A percentile compares a stretch with the other conserved stretches of the same genome.
These are phyloP conservation scores for Dipodomys merriami DNA, from an alignment of 2,113 vertebrate genomes.

Conservation along the genomic window DNA sequence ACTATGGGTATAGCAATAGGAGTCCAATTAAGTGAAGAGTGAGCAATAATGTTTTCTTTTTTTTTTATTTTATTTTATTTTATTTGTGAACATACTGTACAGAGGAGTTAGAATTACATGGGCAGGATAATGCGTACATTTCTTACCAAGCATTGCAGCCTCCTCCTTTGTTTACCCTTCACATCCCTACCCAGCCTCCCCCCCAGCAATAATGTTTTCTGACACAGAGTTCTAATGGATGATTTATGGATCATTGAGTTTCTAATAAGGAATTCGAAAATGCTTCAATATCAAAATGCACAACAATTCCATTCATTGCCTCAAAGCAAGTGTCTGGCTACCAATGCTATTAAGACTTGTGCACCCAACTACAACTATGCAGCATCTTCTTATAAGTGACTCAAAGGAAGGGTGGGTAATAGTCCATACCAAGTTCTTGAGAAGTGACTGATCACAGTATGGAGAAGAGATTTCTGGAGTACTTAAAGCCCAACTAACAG, in stretches of 20 bases:
- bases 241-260: not conserved
- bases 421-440: not conserved
- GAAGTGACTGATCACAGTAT: not conserved
- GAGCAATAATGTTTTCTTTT: not conserved
- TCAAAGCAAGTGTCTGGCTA: not conserved
- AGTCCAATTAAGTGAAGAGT: not conserved
- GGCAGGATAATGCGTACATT: no score
- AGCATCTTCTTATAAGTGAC: no score
- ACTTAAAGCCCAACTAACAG: not conserved
- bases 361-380: not conserved
- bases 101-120: no score
- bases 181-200: no score
- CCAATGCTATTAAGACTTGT: not conserved
- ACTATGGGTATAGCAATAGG: not conserved
- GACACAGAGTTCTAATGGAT: not conserved
- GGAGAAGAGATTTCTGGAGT: not conserved
- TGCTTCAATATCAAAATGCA: not conserved
- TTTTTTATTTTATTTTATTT: no score
- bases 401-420: not conserved
- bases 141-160: no score
- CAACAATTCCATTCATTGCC: not conserved
- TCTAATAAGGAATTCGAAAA: slow-evolving; percentile 26
- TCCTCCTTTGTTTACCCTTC: no score
- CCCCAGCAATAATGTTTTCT: not conserved
- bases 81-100: no score